These are phyloP conservation scores for Hipposideros armiger DNA, from an alignment of 2,113 vertebrate genomes.

Conservation along the genomic window DNA sequence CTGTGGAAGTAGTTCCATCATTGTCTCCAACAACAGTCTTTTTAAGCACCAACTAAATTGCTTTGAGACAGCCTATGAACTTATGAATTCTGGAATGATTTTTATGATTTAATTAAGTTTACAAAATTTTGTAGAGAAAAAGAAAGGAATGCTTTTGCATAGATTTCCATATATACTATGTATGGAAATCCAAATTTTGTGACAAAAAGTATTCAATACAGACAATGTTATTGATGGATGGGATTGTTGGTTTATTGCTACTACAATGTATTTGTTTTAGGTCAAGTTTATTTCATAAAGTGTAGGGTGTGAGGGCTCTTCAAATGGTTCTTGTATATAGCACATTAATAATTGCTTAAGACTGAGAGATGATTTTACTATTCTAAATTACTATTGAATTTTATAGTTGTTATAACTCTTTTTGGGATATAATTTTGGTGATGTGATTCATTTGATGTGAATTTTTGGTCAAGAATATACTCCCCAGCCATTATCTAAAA, in stretches of 20 bases:
- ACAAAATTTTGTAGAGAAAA: background rate
- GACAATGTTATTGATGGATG: background rate
- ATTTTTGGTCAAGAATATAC: background rate
- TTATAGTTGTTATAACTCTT: background rate
- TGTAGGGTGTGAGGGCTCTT: background rate
- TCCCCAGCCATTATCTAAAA: background rate
- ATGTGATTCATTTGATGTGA: background rate
- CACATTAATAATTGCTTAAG: background rate
- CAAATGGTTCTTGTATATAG: background rate
- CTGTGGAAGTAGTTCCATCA: background rate
- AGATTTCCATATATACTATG: background rate
- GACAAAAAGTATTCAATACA: background rate
- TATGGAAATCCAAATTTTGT: background rate
- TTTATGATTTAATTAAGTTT: background rate
- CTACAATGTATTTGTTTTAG: background rate
- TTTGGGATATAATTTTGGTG: background rate
- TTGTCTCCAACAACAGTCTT: background rate
- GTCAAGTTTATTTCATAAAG: background rate
- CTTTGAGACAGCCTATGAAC: background rate
- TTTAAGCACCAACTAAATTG: background rate
- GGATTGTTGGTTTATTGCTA: constrained; percentile 13
- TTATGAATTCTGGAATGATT: background rate
- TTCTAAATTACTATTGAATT: background rate
- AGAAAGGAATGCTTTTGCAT: background rate
- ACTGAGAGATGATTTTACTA: background rate